A percentile compares a stretch with the other conserved stretches of the same genome.
Conservation (phyloP, 2,888 invertebrate species). For the Trisateles emortualis region DNA sequence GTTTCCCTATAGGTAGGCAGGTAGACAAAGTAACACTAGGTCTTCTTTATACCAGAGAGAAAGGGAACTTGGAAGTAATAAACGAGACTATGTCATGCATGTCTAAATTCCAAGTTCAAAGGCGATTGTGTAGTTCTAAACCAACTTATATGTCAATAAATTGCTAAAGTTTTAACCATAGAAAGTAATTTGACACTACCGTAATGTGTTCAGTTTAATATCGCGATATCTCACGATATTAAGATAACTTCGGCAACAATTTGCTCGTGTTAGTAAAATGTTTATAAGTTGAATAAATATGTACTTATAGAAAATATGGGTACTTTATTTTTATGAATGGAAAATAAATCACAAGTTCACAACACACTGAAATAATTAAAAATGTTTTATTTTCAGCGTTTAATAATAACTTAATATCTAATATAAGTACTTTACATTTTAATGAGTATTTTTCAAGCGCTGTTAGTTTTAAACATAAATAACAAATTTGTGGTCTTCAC, state of each 20-base stretch:
- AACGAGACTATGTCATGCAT: constrained; percentile 7
- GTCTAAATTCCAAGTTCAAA: constrained; percentile 27
- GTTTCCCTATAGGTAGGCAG: background rate
- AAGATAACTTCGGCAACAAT: constrained; percentile 18
- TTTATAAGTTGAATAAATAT: constrained; percentile 16
- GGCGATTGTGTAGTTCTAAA: constrained; percentile 32
- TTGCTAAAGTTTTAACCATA: constrained; percentile 28
- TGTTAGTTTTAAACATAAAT: too few relatives aligned
- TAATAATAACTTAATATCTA: too few relatives aligned
- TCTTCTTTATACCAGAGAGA: background rate
- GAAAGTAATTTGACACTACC: constrained; percentile 24
- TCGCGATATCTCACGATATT: constrained; percentile 19
- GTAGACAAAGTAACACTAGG: background rate
- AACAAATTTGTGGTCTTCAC: too few relatives aligned
- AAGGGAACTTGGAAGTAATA: background rate
- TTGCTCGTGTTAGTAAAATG: constrained; percentile 15
- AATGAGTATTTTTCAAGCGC: too few relatives aligned
- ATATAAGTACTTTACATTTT: too few relatives aligned
- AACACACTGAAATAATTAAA: too few relatives aligned
- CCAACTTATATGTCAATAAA: constrained; percentile 34
- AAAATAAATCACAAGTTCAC: too few relatives aligned
- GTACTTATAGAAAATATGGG: too few relatives aligned
- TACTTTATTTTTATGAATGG: too few relatives aligned
- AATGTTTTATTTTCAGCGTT: too few relatives aligned
- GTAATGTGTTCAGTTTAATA: constrained; percentile 26